Base-by-base conservation (phyloP, 2,113 vertebrate species). In the Lates calcarifer region DNA sequence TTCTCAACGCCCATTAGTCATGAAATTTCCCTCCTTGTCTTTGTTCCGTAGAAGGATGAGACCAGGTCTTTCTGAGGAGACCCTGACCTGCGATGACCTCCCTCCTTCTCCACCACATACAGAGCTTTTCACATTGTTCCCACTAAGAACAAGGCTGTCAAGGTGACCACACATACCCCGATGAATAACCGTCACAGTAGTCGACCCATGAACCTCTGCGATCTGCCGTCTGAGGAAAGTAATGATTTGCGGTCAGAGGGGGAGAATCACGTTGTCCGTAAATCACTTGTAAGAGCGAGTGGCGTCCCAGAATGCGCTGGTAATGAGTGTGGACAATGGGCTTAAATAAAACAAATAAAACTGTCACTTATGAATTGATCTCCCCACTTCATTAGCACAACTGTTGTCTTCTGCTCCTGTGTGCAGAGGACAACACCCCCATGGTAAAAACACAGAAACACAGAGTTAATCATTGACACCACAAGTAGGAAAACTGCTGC, bases 401-500 rank as follows among this genome's bases (percentile, higher is more conserved):
- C 33, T 35, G 77, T 43, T 82, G 55, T 55, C 39, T 33, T 76
- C 58, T 41, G 74, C 60, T 43, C 62, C 80, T 4, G 55, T 70
- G 75, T 51, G 67, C 29, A 63, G 51, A 22, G 29, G n/a, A n/a
- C n/a, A n/a, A n/a, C n/a, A n/a, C n/a, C n/a, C n/a, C n/a, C n/a
- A n/a, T 57, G n/a, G 24, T n/a, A 69, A 83, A n/a, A n/a, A n/a
- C n/a, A 45, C 39, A 76, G 43, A 70, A 65, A 64, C 26, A 41
- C 9, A 4, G n/a, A 53, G 90, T 92, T 90, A 94, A 93, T 94
- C 84, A 93, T 91, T 90, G 75, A 93, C 91, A 83, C 43, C 29
- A 47, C 77, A 26, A 64, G 72, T 37, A 82, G 79, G 66, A 58
- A 58, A 82, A 79, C 67, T 60, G 31, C 69, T 74, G 69, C 74